Evolutionary conservation across 1,140 invertebrate species (phyloP).

Genomic region (Forficula auricularia): DNA sequence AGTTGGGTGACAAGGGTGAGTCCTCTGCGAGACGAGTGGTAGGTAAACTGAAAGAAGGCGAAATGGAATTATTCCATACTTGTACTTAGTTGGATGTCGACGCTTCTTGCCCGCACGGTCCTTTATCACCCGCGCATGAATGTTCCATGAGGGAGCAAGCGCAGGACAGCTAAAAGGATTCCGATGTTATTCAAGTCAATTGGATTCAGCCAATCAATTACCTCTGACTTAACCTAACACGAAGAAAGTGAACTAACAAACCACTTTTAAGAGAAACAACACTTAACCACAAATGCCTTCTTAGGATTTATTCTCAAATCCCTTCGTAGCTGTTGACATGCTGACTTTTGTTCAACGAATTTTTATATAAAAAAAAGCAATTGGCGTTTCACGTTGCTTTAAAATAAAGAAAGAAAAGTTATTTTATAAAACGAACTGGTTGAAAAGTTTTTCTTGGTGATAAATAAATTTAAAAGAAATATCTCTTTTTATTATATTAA

Average conservation of each 20-base stretch:
- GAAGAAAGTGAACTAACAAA: no score
- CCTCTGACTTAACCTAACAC: background rate
- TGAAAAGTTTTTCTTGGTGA: no score
- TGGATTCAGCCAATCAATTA: slow-evolving; percentile 12
- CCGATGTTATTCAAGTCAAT: slow-evolving; percentile 11
- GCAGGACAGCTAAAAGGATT: slow-evolving; percentile 10
- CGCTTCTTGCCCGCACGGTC: background rate
- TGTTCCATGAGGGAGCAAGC: slow-evolving; percentile 8
- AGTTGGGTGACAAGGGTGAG: no score
- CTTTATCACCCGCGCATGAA: slow-evolving; percentile 7
- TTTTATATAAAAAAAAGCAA: no score
- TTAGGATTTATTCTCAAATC: background rate
- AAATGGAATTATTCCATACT: background rate
- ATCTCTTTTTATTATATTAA: no score
- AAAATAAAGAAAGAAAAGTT: no score
- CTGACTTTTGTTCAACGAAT: no score
- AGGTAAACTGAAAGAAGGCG: background rate
- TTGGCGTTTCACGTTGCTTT: no score
- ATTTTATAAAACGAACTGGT: no score
- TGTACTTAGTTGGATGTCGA: background rate
- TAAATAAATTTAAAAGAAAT: no score
- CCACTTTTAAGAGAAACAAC: no score
- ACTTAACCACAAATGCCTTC: background rate
- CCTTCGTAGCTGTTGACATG: background rate
- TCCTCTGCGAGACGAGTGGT: background rate